Base-by-base conservation (phyloP, 1,140 invertebrate species). In the Saccostrea echinata region DNA sequence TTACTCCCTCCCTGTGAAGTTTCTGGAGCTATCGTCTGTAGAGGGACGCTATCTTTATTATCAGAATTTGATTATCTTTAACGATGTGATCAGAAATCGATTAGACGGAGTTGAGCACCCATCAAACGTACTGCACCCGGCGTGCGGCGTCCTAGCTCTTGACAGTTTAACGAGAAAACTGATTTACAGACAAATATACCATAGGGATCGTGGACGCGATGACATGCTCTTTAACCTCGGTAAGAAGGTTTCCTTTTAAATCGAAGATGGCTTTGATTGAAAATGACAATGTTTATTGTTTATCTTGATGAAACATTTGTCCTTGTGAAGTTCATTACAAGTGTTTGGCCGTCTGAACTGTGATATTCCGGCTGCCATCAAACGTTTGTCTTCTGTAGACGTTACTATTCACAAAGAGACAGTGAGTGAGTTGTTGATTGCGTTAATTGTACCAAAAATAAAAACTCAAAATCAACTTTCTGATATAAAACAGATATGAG, bases 61-160 rank as follows among this genome's bases (percentile, higher is more conserved):
- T 76, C 68, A 33, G 24, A 76, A 33, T 76, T 76, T 33, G 68
- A 76, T 18, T 33, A 33, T 76, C 68, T 76, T 76, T 76, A 33
- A 76, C 68, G 68, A 76, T 76, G 30, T 76, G 24, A 76, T 76
- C 68, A 76, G 68, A 76, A 76, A 76, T 76, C 68, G 68, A 76
- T 76, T 76, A 76, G 68, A 12, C 24, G 4, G 8, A 27, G 68
- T 27, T 12, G 68, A 27, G 27, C 24, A 33, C 27, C 68, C 30
- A 76, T 76, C 68, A 76, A 30, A 76, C 68, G 68, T 27, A 3
- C 9, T 33, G 68, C 68, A 76, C 68, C 68, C 68, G 27, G 27
- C 30, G 68, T 27, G 68, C 68, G 68, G 68, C 68, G 2, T 61
- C 13, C 12, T 12, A 16, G 3, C 12, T 30, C 8, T 27, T 30